phyloP scores from a whole-genome alignment of 1,140 invertebrate genomes.

The Nasonia longicornis region DNA sequence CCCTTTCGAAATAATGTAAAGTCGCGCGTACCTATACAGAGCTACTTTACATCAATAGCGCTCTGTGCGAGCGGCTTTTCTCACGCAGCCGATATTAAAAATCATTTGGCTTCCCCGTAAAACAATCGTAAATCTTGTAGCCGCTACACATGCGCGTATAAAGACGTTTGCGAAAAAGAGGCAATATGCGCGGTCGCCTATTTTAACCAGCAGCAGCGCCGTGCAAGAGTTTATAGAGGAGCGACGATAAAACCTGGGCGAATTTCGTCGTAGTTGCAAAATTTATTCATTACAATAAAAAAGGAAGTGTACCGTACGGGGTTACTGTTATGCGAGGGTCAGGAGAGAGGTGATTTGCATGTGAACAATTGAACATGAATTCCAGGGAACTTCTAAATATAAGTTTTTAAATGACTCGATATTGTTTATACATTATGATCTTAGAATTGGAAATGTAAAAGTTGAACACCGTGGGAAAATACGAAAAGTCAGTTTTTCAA shows the following conservation, averaged over 20 bases:
- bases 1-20: slow-evolving; percentile 23
- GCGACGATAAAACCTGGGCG: background rate
- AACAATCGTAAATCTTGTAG: slow-evolving; percentile 33
- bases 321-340: background rate
- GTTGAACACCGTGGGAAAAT: background rate
- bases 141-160: background rate
- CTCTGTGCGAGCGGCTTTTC: slow-evolving; percentile 10
- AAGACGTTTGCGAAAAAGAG: slow-evolving; percentile 8
- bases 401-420: too few relatives aligned
- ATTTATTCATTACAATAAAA: slow-evolving; percentile 11
- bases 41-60: slow-evolving; percentile 3
- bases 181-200: background rate
- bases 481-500: background rate
- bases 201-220: background rate
- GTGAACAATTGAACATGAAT: too few relatives aligned
- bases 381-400: too few relatives aligned
- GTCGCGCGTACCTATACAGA: background rate
- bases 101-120: slow-evolving; percentile 32
- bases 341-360: background rate
- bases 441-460: background rate
- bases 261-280: background rate
- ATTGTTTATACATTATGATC: too few relatives aligned
- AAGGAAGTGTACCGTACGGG: background rate
- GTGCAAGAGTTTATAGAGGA: background rate
- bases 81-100: slow-evolving; percentile 37